These are phyloP conservation scores for Mycetomoellerius zeteki DNA, from an alignment of 1,140 invertebrate genomes.

Conservation along the genomic window DNA sequence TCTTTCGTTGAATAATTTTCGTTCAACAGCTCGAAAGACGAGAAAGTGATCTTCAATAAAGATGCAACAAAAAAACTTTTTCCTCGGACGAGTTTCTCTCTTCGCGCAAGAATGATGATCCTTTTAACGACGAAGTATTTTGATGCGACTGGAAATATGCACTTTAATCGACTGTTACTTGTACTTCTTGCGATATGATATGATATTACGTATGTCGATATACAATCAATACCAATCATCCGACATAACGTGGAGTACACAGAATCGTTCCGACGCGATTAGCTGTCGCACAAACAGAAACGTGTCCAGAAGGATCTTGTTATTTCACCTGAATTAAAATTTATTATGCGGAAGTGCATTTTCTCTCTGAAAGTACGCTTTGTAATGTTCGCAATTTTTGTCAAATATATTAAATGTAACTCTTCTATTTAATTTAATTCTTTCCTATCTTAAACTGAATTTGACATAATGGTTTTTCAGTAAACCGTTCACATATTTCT, in stretches of 20 bases:
- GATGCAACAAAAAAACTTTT: neutral
- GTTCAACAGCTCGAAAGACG: too few relatives aligned
- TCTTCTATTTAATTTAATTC: conserved; percentile 4
- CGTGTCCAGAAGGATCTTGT: neutral
- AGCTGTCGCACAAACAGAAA: neutral
- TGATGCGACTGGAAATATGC: conserved; percentile 17
- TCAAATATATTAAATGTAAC: neutral
- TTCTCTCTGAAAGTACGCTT: neutral
- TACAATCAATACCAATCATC: conserved; percentile 21
- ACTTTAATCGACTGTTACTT: conserved; percentile 20
- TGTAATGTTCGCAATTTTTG: neutral
- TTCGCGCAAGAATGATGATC: neutral
- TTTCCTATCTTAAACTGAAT: neutral
- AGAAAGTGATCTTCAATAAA: neutral
- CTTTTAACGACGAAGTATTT: neutral
- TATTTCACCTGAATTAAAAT: conserved; percentile 4
- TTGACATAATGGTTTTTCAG: neutral
- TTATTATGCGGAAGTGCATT: neutral
- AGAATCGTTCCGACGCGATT: conserved; percentile 1
- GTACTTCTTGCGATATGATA: conserved; percentile 26
- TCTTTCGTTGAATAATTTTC: neutral
- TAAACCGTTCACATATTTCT: neutral
- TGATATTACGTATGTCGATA: conserved; percentile 26
- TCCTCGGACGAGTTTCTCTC: neutral
- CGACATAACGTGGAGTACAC: neutral